Base-by-base conservation (phyloP, 2,797 vertebrate genomes). In the Garrulus glandarius region DNA sequence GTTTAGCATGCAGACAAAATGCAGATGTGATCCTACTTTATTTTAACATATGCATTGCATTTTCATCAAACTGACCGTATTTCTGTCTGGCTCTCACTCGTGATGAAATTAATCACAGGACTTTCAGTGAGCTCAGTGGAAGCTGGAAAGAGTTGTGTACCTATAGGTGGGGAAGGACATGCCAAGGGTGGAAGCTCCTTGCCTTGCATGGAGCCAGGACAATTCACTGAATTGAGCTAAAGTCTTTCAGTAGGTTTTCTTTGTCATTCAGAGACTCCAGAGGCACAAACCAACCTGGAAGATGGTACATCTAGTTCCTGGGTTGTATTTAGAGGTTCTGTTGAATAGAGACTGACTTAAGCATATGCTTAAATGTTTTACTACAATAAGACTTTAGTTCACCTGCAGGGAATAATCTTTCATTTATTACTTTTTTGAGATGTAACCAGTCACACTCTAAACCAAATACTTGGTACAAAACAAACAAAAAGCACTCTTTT, bases 31-130 rank as follows among this genome's bases (percentile, higher is more conserved):
- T 81, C 55, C 69, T 81, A 90, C 50, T 94, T 93, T 87, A 80
- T 71, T 94, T 94, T 81, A 92, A 91, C 91, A 96, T 79, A 41
- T 95, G 95, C 24, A 50, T 56, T 92, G 74, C 47, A 88, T 93
- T 95, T 95, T 87, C 91, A 86, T 91, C 57, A 91, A 92, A 85
- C 11, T 71, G 65, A 83, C 57, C 23, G 6, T 81, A 94, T 83
- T 93, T 85, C 69, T 94, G 55, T 19, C 61, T 87, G 87, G 71
- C 79, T 92, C 34, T 43, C 8, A 2, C 32, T 86, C 5, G 1
- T 52, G 46, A 60, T 78, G 39, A 91, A 95, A 96, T 71, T 22
- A 93, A 91, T 83, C 1, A 5, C 75, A 92, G 57, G n/a, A 83
- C 71, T 85, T 74, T 37, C 84, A 75, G 56, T 59, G 61, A 93